These are phyloP conservation scores for Coccyzus lansbergi DNA, from an alignment of 2,797 vertebrate species.

Conservation along the genomic window DNA sequence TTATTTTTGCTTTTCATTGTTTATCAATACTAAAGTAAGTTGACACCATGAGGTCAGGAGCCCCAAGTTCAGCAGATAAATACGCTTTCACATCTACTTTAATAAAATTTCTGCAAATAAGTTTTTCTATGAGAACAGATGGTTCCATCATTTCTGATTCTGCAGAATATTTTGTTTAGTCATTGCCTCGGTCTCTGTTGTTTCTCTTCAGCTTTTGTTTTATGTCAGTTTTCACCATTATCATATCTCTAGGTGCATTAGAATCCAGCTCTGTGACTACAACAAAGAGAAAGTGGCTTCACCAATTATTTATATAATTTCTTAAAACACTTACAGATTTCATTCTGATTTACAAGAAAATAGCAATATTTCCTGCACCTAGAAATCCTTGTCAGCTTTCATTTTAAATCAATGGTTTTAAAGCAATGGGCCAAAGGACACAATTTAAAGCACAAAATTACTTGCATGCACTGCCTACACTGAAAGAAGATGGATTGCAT, in stretches of 20 bases:
- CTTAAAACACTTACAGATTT: neutral
- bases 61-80: neutral
- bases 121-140: neutral
- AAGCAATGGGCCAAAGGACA: neutral
- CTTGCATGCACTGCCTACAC: neutral
- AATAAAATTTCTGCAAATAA: neutral
- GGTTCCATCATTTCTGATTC: neutral
- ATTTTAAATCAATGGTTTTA: neutral
- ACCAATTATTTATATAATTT: neutral
- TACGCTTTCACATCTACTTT: neutral
- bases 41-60: neutral
- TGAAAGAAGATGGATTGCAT: neutral
- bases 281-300: neutral
- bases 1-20: neutral
- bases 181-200: neutral
- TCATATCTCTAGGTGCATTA: neutral
- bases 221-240: slow-evolving; percentile 17
- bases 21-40: neutral
- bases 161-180: neutral
- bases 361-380: neutral
- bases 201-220: neutral
- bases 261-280: neutral
- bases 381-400: neutral
- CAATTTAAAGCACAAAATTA: neutral
- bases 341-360: neutral